Conservation (phyloP, 1,140 invertebrate genomes). For the Brachionus koreanus region DNA sequence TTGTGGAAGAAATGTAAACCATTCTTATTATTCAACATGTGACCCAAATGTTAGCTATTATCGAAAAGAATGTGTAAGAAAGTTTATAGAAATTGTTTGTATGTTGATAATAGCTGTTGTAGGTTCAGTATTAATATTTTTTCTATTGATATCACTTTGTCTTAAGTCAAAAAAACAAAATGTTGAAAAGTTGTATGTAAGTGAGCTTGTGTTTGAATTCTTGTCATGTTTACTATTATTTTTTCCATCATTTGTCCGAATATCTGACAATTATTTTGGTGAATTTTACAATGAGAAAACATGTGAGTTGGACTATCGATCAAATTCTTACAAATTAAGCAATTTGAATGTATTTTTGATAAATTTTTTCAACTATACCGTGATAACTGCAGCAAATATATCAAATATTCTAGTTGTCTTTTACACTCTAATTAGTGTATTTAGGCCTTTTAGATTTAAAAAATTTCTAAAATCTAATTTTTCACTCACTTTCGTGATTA, state of each 20-base stretch:
- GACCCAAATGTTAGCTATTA: neutral
- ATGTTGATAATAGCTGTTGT: neutral
- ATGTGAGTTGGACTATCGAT: neutral
- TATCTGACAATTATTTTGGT: neutral
- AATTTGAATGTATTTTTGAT: neutral
- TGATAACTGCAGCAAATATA: neutral
- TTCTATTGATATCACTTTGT: neutral
- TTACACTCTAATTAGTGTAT: neutral
- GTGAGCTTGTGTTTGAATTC: neutral
- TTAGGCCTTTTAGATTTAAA: neutral
- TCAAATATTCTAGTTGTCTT: neutral
- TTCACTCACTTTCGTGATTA: neutral
- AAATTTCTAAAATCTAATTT: neutral
- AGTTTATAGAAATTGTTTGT: neutral
- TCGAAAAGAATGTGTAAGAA: neutral
- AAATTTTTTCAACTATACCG: neutral
- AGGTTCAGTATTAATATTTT: neutral
- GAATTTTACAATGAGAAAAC: neutral
- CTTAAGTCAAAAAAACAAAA: neutral
- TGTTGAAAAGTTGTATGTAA: neutral
- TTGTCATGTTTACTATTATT: neutral
- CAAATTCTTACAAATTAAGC: neutral
- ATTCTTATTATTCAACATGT: neutral
- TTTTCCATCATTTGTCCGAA: neutral
- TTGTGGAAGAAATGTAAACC: neutral